Evolutionary conservation across 2,888 invertebrate species (phyloP), one percentile per base, ranked within the genome.

Genomic region (Lithosia quadra): DNA sequence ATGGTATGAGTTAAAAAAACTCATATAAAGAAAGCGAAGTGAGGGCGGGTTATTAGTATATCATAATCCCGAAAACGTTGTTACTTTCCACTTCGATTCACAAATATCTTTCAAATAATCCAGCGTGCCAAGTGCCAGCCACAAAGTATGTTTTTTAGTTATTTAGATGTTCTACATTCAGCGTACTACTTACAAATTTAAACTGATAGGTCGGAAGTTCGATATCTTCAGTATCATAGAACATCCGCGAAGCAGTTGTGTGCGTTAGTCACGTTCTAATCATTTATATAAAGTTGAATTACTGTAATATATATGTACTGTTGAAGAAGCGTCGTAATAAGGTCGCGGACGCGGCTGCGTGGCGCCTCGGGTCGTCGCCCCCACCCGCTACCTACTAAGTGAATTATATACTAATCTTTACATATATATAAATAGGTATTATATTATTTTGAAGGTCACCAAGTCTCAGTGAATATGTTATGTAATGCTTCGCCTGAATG

Each of bases 341-440:
- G 93, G 92, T 90, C 92, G 90, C 89, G 91, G 87, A 87, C 89
- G 91, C 91, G 92, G 90, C 92, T 85, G 78, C 84, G 74, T 85
- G 91, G 92, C 92, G 92, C 91, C 82, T 73, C 77, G 91, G 90
- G 89, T 88, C 91, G 89, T 85, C 91, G 90, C 91, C 91, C 90
- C 82, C 81, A 84, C 85, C 82, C 78, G 78, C 82, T 81, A 85
- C 83, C 84, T 84, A 84, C 86, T 86, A 86, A 89, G 84, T 87
- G 83, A 86, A 87, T 86, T 88, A 84, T 86, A 86, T 82, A 81
- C 76, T 82, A 83, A 81, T 81, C 78, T 82, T 82, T 82, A 83
- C 75, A 76, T 75, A 75, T 78, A 77, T 77, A 67, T 70, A 72
- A 68, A 73, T 55, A 58, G 28, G 33, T 56, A 22, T 22, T 24